A percentile compares a stretch with the other conserved stretches of the same genome.
Conservation (phyloP, 2,888 invertebrate species). For the Conomelus anceps region DNA sequence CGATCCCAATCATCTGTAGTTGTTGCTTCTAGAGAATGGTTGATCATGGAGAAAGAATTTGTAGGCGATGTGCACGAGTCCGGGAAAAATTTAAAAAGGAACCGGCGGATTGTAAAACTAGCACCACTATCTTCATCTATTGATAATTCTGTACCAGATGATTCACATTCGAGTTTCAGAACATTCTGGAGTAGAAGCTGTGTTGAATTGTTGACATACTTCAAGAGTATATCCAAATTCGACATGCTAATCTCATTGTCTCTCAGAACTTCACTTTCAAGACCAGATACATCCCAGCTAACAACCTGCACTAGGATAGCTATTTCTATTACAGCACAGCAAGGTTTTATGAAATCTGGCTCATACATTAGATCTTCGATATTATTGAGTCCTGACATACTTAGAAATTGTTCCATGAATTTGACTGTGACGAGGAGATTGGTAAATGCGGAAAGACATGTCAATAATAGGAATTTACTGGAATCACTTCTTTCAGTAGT, state of each 20-base stretch:
- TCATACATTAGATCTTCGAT: slow-evolving; percentile 50
- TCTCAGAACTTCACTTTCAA: not conserved
- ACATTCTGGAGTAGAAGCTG: not conserved
- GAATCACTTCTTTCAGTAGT: slow-evolving; percentile 46
- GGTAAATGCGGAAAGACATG: slow-evolving; percentile 54
- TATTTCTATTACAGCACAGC: slow-evolving; percentile 55
- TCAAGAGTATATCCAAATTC: not conserved
- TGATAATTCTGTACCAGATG: not conserved
- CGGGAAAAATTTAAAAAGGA: not conserved
- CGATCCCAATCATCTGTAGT: slow-evolving; percentile 37
- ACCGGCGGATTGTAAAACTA: not conserved
- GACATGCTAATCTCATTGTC: not conserved
- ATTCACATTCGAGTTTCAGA: not conserved
- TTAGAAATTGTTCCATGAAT: slow-evolving; percentile 54
- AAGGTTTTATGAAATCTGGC: slow-evolving; percentile 51
- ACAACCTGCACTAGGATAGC: slow-evolving; percentile 52
- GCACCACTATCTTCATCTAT: not conserved
- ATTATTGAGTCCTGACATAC: slow-evolving; percentile 51
- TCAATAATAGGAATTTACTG: slow-evolving; percentile 52
- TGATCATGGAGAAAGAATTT: not conserved
- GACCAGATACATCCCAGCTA: slow-evolving; percentile 41
- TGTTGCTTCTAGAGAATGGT: not conserved
- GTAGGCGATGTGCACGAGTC: not conserved
- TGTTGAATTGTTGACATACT: not conserved
- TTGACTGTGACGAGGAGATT: slow-evolving; percentile 49